A percentile compares a stretch with the other conserved stretches of the same genome.
Evolutionary conservation across 2,113 vertebrate species (phyloP).

Genomic region (Puma concolor): DNA sequence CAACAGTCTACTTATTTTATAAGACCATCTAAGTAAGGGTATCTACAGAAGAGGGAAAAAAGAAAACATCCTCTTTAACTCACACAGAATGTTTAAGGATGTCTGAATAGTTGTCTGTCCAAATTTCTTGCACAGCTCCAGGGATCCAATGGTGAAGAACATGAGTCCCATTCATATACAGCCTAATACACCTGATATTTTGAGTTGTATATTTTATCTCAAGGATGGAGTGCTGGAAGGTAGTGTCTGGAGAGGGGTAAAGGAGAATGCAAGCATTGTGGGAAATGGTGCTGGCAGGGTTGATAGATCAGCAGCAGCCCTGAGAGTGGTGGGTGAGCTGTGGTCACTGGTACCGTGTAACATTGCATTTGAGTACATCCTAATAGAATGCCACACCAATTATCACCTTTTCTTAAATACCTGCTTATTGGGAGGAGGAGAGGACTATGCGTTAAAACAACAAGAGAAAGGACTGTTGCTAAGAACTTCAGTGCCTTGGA

Average conservation of each 20-base stretch:
- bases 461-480: background rate
- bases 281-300: background rate
- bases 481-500: background rate
- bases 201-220: background rate
- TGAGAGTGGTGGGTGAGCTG: background rate
- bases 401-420: background rate
- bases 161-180: background rate
- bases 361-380: background rate
- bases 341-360: background rate
- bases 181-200: background rate
- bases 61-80: background rate
- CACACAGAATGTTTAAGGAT: background rate
- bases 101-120: background rate
- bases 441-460: background rate
- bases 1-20: background rate
- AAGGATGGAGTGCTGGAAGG: accelerated
- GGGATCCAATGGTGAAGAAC: background rate
- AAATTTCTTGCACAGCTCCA: background rate
- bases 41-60: background rate
- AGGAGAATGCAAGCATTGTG: background rate
- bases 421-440: background rate
- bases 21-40: background rate
- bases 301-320: background rate
- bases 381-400: background rate
- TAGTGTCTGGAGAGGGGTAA: background rate